A percentile compares a stretch with the other conserved stretches of the same genome.
phyloP scores from a whole-genome alignment of 1,140 invertebrate species.

The Chymomyza costata region DNA sequence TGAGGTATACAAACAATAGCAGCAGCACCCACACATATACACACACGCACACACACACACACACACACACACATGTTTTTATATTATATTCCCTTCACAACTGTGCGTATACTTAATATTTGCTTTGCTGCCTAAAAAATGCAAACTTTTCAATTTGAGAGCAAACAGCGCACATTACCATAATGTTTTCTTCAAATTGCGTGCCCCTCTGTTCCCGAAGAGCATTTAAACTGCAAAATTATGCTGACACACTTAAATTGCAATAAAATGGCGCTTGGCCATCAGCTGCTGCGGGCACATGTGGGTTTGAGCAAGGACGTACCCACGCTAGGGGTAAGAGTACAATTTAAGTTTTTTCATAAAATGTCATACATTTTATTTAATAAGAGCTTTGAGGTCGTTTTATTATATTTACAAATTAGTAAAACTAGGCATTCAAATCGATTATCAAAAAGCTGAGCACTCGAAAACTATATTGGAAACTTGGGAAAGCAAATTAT shows the following conservation, averaged over 20 bases:
- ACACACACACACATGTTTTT: conserved; percentile 6
- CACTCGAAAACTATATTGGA: too few relatives aligned
- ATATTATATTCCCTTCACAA: conserved; percentile 18
- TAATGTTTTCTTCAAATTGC: conserved; percentile 6
- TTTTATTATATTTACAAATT: too few relatives aligned
- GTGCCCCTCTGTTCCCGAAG: too few relatives aligned
- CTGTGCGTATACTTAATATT: conserved; percentile 25
- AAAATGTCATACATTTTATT: too few relatives aligned
- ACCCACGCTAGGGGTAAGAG: too few relatives aligned
- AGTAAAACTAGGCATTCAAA: too few relatives aligned
- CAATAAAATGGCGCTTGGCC: conserved; percentile 46
- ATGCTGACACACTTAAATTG: conserved; percentile 66
- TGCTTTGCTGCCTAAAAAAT: conserved; percentile 12
- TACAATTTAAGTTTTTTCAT: too few relatives aligned
- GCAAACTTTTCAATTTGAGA: conserved; percentile 40
- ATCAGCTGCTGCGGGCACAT: too few relatives aligned
- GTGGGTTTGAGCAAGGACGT: too few relatives aligned
- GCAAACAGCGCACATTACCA: conserved; percentile 15
- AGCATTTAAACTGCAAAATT: conserved; percentile 47
- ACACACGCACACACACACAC: conserved; percentile 5
- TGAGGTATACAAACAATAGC: conserved; percentile 20
- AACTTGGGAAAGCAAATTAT: too few relatives aligned
- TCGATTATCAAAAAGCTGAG: too few relatives aligned
- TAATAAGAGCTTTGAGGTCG: too few relatives aligned
- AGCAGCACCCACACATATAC: conserved; percentile 16